phyloP scores from a whole-genome alignment of 2,797 vertebrate genomes.

The Gephyroberyx darwinii region DNA sequence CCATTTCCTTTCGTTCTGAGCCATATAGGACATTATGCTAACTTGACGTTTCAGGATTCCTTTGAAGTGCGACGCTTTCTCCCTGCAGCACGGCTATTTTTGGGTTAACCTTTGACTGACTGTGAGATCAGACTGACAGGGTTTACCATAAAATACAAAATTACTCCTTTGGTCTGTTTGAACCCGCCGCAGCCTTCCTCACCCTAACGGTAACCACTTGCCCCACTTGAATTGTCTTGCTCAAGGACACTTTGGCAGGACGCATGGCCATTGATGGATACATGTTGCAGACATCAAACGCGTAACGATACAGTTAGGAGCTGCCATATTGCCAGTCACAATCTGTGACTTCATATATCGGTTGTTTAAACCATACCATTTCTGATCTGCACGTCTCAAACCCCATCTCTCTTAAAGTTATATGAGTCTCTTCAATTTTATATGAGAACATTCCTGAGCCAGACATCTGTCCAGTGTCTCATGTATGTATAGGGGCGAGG shows the following conservation, averaged over 20 bases:
- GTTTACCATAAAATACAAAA: slow-evolving; percentile 59
- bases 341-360: slow-evolving; percentile 42
- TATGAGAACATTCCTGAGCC: slow-evolving; percentile 35
- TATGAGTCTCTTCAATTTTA: slow-evolving; percentile 54
- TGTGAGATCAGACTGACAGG: slow-evolving; percentile 33
- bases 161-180: slow-evolving; percentile 49
- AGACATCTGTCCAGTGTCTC: slow-evolving; percentile 39
- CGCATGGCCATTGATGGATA: no score
- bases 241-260: no score
- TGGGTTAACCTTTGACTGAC: slow-evolving; percentile 73
- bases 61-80: slow-evolving; percentile 72
- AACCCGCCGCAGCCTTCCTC: slow-evolving; percentile 35
- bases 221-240: no score
- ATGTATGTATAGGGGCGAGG: slow-evolving; percentile 6
- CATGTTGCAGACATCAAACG: slow-evolving; percentile 3
- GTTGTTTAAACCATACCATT: slow-evolving; percentile 38
- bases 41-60: slow-evolving; percentile 50
- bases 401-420: slow-evolving; percentile 52
- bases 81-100: slow-evolving; percentile 56
- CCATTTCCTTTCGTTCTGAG: slow-evolving; percentile 57
- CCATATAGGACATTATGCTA: slow-evolving; percentile 67
- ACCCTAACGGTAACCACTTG: no score
- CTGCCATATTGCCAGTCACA: slow-evolving; percentile 29
- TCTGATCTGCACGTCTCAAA: slow-evolving; percentile 34
- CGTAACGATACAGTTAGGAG: slow-evolving; percentile 15